These are phyloP conservation scores for Melanophora roralis DNA, from an alignment of 2,888 invertebrate genomes.

Conservation along the genomic window DNA sequence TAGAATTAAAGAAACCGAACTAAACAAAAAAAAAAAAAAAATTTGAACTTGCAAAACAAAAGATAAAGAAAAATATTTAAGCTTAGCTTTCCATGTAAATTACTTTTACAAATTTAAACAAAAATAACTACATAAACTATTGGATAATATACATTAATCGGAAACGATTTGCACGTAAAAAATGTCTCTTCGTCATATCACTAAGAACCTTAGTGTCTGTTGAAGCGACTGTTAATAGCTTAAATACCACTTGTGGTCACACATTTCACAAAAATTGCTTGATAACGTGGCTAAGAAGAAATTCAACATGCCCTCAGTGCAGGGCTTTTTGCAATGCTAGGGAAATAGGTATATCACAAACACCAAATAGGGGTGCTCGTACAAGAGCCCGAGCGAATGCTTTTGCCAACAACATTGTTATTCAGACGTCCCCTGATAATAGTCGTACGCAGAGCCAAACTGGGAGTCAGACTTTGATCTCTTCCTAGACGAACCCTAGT, in stretches of 20 bases:
- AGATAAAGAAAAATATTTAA: too few relatives aligned
- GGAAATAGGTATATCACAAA: neutral
- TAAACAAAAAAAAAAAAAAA: too few relatives aligned
- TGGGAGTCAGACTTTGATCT: neutral
- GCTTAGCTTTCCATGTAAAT: too few relatives aligned
- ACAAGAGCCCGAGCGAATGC: neutral
- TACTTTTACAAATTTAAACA: too few relatives aligned
- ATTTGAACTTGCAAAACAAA: too few relatives aligned
- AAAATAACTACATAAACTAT: too few relatives aligned
- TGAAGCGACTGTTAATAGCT: neutral
- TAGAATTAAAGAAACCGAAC: too few relatives aligned
- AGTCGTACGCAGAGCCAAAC: neutral
- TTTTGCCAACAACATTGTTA: neutral
- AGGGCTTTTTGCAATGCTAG: neutral
- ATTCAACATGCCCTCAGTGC: neutral
- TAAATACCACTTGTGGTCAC: neutral
- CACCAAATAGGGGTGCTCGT: neutral
- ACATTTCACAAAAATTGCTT: neutral
- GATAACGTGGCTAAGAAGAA: neutral
- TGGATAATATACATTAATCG: too few relatives aligned
- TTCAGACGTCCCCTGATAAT: neutral
- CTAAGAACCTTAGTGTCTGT: neutral
- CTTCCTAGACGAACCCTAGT: neutral
- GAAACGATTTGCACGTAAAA: too few relatives aligned
- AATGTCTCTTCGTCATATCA: neutral